Evolutionary conservation across 2,888 invertebrate genomes (phyloP).

Genomic region (Drosophila vallismaia): DNA sequence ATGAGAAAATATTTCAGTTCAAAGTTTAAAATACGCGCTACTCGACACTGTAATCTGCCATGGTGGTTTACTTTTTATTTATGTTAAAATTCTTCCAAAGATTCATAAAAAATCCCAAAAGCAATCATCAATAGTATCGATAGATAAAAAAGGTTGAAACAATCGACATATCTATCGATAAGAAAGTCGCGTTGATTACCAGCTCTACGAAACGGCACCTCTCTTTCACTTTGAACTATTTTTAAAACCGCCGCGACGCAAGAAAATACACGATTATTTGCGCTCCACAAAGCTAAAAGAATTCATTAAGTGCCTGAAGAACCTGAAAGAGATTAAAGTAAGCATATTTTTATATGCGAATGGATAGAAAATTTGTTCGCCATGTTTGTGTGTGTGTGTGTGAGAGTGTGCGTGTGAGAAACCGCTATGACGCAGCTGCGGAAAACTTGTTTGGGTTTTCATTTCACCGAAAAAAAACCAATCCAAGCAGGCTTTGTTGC

Average conservation of each 20-base stretch:
- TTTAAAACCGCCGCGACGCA: constrained; percentile 44
- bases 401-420: constrained; percentile 27
- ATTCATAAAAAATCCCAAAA: background rate
- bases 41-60: too few relatives aligned
- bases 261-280: constrained; percentile 31
- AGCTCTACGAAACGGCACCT: constrained; percentile 12
- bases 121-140: background rate
- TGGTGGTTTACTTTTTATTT: too few relatives aligned
- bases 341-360: constrained; percentile 11
- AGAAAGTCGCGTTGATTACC: background rate
- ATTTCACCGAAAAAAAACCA: constrained; percentile 35
- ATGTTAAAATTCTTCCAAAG: background rate
- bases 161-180: background rate
- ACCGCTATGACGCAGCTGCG: constrained; percentile 44
- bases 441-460: constrained; percentile 69
- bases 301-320: constrained; percentile 31
- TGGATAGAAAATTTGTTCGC: constrained; percentile 5
- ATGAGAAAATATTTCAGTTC: too few relatives aligned
- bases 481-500: constrained; percentile 13
- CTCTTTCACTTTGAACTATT: constrained; percentile 33
- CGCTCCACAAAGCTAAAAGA: constrained; percentile 33
- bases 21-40: too few relatives aligned
- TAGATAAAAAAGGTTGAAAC: background rate
- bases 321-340: constrained; percentile 61
- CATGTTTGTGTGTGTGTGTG: constrained; percentile 9